These are phyloP conservation scores for Pocota personata DNA, from an alignment of 2,888 invertebrate species.

Conservation along the genomic window DNA sequence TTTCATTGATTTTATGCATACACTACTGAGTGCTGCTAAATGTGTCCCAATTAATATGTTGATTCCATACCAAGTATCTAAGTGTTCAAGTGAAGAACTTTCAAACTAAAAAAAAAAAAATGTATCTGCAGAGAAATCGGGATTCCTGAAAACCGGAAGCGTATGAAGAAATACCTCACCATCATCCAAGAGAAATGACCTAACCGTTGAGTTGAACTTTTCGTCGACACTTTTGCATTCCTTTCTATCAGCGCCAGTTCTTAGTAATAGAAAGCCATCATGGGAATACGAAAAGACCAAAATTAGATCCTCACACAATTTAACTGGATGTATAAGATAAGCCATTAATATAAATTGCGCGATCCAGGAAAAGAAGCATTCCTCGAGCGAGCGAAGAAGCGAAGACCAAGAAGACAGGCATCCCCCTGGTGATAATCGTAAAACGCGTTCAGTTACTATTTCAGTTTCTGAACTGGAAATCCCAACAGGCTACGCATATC, in stretches of 20 bases:
- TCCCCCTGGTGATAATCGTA: slow-evolving; percentile 24
- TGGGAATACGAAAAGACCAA: not conserved
- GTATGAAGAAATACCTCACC: slow-evolving; percentile 27
- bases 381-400: not conserved
- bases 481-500: slow-evolving; percentile 57
- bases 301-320: not conserved
- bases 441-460: slow-evolving; percentile 66
- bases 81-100: slow-evolving; percentile 45
- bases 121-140: slow-evolving; percentile 46
- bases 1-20: slow-evolving; percentile 53
- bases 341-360: slow-evolving; percentile 36
- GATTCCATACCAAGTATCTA: slow-evolving; percentile 11
- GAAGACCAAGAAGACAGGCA: not conserved
- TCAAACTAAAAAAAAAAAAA: slow-evolving; percentile 21
- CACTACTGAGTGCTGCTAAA: slow-evolving; percentile 48
- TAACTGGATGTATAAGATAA: not conserved
- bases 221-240: not conserved
- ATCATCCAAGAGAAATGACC: slow-evolving; percentile 42
- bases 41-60: slow-evolving; percentile 68
- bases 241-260: slow-evolving; percentile 4
- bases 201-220: slow-evolving; percentile 18
- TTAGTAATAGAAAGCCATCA: slow-evolving; percentile 1
- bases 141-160: slow-evolving; percentile 45
- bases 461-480: slow-evolving; percentile 57
- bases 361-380: slow-evolving; percentile 5